Conservation (phyloP, 2,888 invertebrate genomes). For the Cryptocheilus praepositus region DNA sequence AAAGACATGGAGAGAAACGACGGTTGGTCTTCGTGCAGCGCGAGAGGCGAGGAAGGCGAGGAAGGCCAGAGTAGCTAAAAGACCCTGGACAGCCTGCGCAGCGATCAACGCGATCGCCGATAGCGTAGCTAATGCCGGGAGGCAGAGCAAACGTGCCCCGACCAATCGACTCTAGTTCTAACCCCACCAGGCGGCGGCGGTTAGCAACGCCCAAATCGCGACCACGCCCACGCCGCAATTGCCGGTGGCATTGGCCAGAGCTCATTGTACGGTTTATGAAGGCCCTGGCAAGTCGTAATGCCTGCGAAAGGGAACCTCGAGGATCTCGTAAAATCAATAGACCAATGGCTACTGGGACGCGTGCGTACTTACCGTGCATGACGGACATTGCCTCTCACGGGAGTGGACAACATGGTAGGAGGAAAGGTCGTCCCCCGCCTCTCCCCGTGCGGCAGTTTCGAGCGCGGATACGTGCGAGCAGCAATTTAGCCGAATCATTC, state of each 20-base stretch:
- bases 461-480: constrained; percentile 66
- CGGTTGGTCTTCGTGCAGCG: no score
- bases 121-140: background rate
- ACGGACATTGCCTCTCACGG: constrained; percentile 60
- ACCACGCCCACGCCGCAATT: constrained; percentile 9
- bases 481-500: constrained; percentile 72
- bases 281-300: constrained; percentile 31
- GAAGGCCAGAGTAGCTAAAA: background rate
- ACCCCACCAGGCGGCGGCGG: background rate
- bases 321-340: constrained; percentile 65
- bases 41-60: background rate
- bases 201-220: background rate
- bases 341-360: constrained; percentile 69
- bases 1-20: background rate
- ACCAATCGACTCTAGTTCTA: background rate
- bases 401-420: constrained; percentile 14
- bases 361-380: constrained; percentile 62
- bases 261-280: constrained; percentile 11
- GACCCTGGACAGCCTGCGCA: background rate
- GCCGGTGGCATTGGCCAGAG: constrained; percentile 26
- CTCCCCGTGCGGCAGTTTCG: constrained; percentile 49
- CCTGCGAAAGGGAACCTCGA: constrained; percentile 12
- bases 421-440: constrained; percentile 37
- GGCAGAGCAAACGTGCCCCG: background rate
- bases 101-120: background rate